phyloP scores from a whole-genome alignment of 2,888 invertebrate genomes.

The Sarcophaga subvicina region DNA sequence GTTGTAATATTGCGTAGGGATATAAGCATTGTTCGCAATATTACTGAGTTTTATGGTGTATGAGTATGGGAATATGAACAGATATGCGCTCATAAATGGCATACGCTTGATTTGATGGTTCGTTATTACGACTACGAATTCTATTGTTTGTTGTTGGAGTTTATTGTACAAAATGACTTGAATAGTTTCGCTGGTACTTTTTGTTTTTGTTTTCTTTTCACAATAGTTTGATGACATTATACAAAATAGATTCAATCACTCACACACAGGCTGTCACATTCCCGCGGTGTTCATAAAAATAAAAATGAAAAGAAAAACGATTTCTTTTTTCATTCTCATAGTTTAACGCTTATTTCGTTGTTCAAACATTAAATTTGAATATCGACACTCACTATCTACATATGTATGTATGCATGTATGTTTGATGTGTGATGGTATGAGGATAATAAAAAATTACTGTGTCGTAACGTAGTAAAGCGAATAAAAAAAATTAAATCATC shows the following conservation, averaged over 20 bases:
- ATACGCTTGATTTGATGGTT: constrained; percentile 16
- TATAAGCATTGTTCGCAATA: too few relatives aligned
- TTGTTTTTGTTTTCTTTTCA: background rate
- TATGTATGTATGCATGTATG: too few relatives aligned
- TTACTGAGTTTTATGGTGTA: too few relatives aligned
- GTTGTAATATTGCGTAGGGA: too few relatives aligned
- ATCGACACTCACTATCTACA: too few relatives aligned
- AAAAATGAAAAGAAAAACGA: constrained; percentile 24
- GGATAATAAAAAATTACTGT: constrained; percentile 43
- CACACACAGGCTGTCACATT: constrained; percentile 79
- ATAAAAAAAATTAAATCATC: too few relatives aligned
- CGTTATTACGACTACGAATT: background rate
- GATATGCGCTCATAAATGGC: constrained; percentile 1
- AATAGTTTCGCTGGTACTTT: constrained; percentile 28
- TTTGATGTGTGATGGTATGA: constrained; percentile 37
- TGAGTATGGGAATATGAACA: constrained; percentile 31
- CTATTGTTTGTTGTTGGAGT: background rate
- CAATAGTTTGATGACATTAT: constrained; percentile 37
- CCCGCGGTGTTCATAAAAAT: constrained; percentile 78
- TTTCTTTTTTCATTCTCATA: constrained; percentile 11
- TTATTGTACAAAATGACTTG: constrained; percentile 26
- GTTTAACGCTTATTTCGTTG: too few relatives aligned
- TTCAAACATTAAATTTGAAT: too few relatives aligned
- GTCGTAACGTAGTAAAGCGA: background rate
- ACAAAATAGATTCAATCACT: constrained; percentile 62